Evolutionary conservation across 2,888 invertebrate genomes (phyloP), one percentile per base, ranked within the genome.

Genomic region (Synergus laeviventris): DNA sequence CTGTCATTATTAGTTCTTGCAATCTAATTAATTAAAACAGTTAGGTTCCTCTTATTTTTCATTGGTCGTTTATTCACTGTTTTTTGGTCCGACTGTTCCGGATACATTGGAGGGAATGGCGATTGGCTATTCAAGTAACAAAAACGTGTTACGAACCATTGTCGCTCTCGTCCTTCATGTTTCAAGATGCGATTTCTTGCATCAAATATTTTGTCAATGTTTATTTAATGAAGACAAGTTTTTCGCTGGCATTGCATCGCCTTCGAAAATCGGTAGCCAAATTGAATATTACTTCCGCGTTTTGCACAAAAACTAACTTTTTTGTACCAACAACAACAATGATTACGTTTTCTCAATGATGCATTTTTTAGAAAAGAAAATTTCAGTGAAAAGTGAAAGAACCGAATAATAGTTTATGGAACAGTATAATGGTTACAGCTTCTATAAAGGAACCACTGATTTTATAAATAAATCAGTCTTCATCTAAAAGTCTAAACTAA

Each of bases 141-240:
- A 56, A 56, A 56, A 56, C 56, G 56, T 59, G 56, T 59, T 59
- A 21, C 21, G 21, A 21, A 59, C 56, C 18, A 59, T 59, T 59
- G 18, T 59, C n/a, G 11, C 18, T 59, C 21, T 59, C 21, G 21
- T 59, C 56, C 24, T 59, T 59, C 56, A 21, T 59, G 21, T n/a
- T 21, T 59, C 21, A 9, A 18, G 21, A 11, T 59, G 56, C 21
- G 21, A 59, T 59, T 59, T 59, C 56, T 59, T 59, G 56, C 21
- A 59, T 11, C 56, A 59, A 21, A 5, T 14, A 59, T 21, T 18
- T 59, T 59, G 21, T n/a, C 56, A 59, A 4, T 59, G 18, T 59
- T 59, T 59, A 21, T 59, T 21, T 21, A 21, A 59, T 21, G 56
- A 59, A 18, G 11, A 11, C 21, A 18, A 59, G 24, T 24, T 11